phyloP scores from a whole-genome alignment of 2,797 vertebrate genomes.

The Prionace glauca region DNA sequence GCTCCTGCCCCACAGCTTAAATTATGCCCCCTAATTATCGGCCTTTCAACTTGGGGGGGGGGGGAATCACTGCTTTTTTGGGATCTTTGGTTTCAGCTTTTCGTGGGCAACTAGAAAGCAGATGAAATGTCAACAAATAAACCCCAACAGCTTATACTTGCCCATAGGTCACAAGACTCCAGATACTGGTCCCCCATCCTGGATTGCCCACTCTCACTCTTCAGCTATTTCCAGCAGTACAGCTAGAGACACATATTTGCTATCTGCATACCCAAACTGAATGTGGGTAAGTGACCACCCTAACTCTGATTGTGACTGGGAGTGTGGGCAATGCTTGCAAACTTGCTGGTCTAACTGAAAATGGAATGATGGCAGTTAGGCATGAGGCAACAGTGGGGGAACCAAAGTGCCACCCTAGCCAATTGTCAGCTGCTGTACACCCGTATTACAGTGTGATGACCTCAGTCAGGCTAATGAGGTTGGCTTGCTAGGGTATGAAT shows the following conservation, averaged over 20 bases:
- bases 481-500: too few species aligned
- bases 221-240: not conserved
- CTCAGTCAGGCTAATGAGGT: too few species aligned
- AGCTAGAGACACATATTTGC: not conserved
- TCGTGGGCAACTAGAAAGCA: not conserved
- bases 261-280: not conserved
- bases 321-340: not conserved
- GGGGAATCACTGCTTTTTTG: not conserved
- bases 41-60: too few species aligned
- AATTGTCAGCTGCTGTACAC: not conserved
- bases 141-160: too few species aligned
- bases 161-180: not conserved
- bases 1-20: too few species aligned
- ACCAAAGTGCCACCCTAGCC: too few species aligned
- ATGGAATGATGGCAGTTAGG: not conserved
- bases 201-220: not conserved
- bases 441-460: not conserved
- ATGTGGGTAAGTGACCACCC: not conserved
- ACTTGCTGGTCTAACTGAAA: too few species aligned
- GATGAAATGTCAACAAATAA: not conserved
- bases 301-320: too few species aligned
- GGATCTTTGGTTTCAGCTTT: not conserved
- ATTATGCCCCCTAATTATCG: too few species aligned
- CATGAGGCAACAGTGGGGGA: not conserved
- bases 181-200: not conserved